phyloP scores from a whole-genome alignment of 2,888 invertebrate genomes.

The Bhutanitis thaidina region DNA sequence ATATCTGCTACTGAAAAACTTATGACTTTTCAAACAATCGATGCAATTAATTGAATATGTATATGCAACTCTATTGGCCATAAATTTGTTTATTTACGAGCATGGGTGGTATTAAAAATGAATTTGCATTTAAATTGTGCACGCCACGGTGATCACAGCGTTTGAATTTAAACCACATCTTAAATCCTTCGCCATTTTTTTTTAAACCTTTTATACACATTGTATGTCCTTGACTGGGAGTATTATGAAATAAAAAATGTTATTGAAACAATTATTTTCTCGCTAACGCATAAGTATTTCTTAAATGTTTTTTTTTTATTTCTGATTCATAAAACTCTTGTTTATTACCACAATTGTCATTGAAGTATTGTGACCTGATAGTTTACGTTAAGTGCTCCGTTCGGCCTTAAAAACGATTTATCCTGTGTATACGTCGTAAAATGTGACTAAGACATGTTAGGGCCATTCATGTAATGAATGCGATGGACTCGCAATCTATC shows the following conservation, averaged over 20 bases:
- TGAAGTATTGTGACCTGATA: neutral
- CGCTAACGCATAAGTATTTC: no score
- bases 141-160: neutral
- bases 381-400: neutral
- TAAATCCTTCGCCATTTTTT: neutral
- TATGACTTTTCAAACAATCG: no score
- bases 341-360: no score
- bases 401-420: conserved; percentile 7
- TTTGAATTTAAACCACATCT: conserved; percentile 9
- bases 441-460: conserved; percentile 16
- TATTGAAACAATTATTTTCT: no score
- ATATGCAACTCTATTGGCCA: conserved; percentile 18
- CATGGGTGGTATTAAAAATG: conserved; percentile 19
- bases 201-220: neutral
- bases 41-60: no score
- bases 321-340: no score
- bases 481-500: conserved; percentile 7
- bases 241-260: neutral
- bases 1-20: no score
- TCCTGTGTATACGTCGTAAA: conserved; percentile 6
- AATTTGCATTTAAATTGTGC: conserved; percentile 20
- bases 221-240: neutral
- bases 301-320: no score
- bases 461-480: conserved; percentile 10
- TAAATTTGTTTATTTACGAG: conserved; percentile 24